phyloP scores from a whole-genome alignment of 2,888 invertebrate species.

The Phalera bucephala region DNA sequence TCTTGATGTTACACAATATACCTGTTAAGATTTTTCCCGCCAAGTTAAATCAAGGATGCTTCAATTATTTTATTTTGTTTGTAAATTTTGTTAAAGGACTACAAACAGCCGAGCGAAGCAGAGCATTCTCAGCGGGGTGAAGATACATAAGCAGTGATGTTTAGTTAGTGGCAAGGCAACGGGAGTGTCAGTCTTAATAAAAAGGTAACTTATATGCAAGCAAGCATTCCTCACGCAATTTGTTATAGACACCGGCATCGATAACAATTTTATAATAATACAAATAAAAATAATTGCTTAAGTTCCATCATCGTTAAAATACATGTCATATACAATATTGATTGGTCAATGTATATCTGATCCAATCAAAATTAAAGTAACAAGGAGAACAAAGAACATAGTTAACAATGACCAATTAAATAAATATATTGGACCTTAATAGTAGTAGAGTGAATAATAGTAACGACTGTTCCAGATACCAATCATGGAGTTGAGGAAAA shows the following conservation, averaged over 20 bases:
- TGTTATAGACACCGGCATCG: slow-evolving; percentile 20
- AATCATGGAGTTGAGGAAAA: slow-evolving; percentile 50
- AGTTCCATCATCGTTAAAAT: slow-evolving; percentile 13
- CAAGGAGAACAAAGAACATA: slow-evolving; percentile 30
- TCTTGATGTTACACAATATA: slow-evolving; percentile 37
- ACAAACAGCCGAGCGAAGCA: slow-evolving; percentile 76
- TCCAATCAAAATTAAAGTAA: slow-evolving; percentile 29
- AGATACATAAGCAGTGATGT: slow-evolving; percentile 77
- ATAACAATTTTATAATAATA: slow-evolving; percentile 24
- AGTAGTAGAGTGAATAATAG: slow-evolving; percentile 41
- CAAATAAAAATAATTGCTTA: slow-evolving; percentile 19
- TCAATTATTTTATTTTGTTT: slow-evolving; percentile 29
- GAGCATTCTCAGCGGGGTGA: slow-evolving; percentile 81
- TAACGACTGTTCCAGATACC: slow-evolving; percentile 50
- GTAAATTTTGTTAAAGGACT: slow-evolving; percentile 38
- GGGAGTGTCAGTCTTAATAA: slow-evolving; percentile 64
- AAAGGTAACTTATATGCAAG: slow-evolving; percentile 57
- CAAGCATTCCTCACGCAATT: slow-evolving; percentile 63
- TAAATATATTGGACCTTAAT: slow-evolving; percentile 27
- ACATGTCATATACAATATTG: slow-evolving; percentile 17
- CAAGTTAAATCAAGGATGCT: slow-evolving; percentile 44
- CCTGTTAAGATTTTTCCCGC: slow-evolving; percentile 56
- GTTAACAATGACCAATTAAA: slow-evolving; percentile 24
- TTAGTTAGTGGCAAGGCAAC: slow-evolving; percentile 82
- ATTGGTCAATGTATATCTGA: slow-evolving; percentile 26